Conservation (phyloP, 2,888 invertebrate genomes). For the Drosophila prostipennis region DNA sequence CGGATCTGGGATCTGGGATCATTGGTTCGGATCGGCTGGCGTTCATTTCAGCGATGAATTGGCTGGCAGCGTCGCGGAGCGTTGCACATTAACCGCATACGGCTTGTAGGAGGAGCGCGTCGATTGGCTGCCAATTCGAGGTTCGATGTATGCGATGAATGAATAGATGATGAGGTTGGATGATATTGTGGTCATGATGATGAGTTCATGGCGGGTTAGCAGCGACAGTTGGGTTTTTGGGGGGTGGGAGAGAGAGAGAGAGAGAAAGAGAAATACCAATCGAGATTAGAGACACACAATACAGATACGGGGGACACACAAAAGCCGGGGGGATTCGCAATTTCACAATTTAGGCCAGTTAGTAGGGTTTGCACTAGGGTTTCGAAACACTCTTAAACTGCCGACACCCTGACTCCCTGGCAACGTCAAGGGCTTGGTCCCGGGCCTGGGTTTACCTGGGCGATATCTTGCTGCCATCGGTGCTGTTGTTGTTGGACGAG, state of each 20-base stretch:
- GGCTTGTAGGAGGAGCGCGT: constrained; percentile 85
- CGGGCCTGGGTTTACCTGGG: constrained; percentile 87
- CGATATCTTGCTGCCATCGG: constrained; percentile 89
- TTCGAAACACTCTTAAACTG: constrained; percentile 1
- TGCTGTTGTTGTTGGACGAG: constrained; percentile 85
- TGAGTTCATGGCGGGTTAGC: constrained; percentile 44
- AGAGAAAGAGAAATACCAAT: constrained; percentile 67
- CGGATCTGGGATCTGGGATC: constrained; percentile 15
- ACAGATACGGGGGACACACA: constrained; percentile 9
- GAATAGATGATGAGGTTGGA: constrained; percentile 3
- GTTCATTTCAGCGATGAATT: constrained; percentile 88
- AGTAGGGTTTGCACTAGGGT: background rate
- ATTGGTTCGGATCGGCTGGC: constrained; percentile 20
- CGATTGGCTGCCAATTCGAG: constrained; percentile 81
- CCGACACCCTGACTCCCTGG: background rate
- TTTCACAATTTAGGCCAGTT: constrained; percentile 10
- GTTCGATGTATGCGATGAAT: background rate
- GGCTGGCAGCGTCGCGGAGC: constrained; percentile 94
- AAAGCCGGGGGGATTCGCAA: constrained; percentile 4
- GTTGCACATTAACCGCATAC: constrained; percentile 87
- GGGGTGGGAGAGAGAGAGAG: constrained; percentile 36
- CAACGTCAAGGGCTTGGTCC: constrained; percentile 18
- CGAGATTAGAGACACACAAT: constrained; percentile 38
- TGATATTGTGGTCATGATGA: constrained; percentile 7
- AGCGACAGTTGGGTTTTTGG: constrained; percentile 29